Evolutionary conservation across 2,888 invertebrate species (phyloP).

Genomic region (Eristalis tenax): DNA sequence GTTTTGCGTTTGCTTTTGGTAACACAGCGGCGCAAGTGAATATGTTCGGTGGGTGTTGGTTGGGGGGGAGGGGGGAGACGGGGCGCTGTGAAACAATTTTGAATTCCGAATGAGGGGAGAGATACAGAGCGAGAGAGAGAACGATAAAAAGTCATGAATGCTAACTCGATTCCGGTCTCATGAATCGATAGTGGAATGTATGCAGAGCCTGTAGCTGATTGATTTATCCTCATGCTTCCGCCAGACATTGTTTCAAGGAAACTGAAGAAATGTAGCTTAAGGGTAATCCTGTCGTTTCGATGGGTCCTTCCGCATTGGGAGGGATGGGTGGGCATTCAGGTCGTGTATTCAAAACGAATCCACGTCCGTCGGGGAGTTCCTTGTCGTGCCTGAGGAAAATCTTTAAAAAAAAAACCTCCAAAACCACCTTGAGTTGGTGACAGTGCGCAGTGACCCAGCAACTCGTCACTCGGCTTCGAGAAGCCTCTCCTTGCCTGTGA

Average conservation of each 20-base stretch:
- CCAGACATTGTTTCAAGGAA: background rate
- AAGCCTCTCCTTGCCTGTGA: no score
- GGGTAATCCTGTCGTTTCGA: background rate
- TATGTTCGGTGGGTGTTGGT: background rate
- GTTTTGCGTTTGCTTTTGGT: background rate
- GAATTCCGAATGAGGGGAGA: background rate
- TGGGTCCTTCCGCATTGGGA: background rate
- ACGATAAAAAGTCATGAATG: background rate
- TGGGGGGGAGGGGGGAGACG: accelerated
- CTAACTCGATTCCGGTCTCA: background rate
- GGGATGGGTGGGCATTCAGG: background rate
- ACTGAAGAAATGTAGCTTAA: background rate
- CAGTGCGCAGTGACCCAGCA: no score
- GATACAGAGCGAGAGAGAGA: background rate
- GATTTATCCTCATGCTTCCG: background rate
- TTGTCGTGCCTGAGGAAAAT: no score
- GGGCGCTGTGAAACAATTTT: background rate
- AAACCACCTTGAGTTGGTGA: no score
- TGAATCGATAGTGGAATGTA: background rate
- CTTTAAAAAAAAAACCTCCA: no score
- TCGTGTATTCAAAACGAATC: background rate
- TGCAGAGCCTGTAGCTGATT: background rate
- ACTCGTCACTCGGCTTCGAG: no score
- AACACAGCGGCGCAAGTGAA: background rate
- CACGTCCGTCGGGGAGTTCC: background rate